phyloP scores from a whole-genome alignment of 23 tunicate species.

The Diplosoma virens region DNA sequence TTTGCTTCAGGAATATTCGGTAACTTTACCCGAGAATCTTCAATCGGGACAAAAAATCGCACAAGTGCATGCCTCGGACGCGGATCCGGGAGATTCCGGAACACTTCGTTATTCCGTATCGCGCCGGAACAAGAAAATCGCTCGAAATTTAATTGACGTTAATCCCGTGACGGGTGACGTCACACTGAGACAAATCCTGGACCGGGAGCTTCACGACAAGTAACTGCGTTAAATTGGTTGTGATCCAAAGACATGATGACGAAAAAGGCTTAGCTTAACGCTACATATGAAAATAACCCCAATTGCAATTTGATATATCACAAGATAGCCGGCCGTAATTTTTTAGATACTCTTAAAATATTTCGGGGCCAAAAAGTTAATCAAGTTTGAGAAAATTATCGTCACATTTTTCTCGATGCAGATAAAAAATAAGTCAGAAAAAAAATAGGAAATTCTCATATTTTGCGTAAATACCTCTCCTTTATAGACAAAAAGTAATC shows the following conservation, averaged over 20 bases:
- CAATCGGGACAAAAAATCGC: conserved; percentile 28
- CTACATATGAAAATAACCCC: too few relatives aligned
- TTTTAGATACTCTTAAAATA: neutral
- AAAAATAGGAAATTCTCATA: too few relatives aligned
- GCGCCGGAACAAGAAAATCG: conserved; percentile 27
- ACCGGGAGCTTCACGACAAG: conserved; percentile 78
- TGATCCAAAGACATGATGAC: neutral
- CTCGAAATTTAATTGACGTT: conserved; percentile 31
- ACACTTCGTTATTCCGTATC: conserved; percentile 38
- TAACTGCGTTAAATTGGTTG: neutral
- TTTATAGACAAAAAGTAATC: too few relatives aligned
- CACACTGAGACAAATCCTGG: conserved; percentile 46
- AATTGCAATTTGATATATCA: too few relatives aligned
- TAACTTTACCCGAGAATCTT: conserved; percentile 37
- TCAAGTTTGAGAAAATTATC: too few relatives aligned
- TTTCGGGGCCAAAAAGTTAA: too few relatives aligned
- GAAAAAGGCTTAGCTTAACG: neutral
- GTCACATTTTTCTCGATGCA: too few relatives aligned
- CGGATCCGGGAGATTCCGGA: conserved; percentile 49
- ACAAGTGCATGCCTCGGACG: conserved; percentile 41
- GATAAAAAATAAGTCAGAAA: too few relatives aligned
- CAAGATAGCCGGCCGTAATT: too few relatives aligned
- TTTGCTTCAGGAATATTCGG: conserved; percentile 46
- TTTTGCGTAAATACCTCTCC: too few relatives aligned
- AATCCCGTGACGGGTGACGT: conserved; percentile 66